Evolutionary conservation across 2,888 invertebrate genomes (phyloP).

Genomic region (Sesamia inferens): DNA sequence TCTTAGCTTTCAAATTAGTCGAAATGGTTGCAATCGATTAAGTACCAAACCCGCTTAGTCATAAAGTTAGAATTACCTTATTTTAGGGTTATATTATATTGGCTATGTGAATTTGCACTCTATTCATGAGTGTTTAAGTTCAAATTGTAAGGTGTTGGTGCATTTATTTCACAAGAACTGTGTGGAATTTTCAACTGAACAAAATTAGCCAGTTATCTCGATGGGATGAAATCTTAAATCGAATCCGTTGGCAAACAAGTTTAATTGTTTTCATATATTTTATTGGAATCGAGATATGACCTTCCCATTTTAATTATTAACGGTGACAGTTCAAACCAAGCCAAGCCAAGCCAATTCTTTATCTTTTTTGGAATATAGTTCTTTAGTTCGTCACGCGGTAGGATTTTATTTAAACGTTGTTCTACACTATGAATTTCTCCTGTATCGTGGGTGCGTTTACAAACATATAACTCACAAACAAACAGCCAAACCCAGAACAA

Average conservation of each 20-base stretch:
- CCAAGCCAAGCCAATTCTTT: neutral
- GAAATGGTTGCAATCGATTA: slow-evolving; percentile 38
- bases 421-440: too few species aligned
- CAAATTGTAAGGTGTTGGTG: neutral
- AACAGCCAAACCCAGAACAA: too few species aligned
- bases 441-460: too few species aligned
- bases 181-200: slow-evolving; percentile 26
- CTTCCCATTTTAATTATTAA: neutral
- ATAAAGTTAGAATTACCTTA: slow-evolving; percentile 42
- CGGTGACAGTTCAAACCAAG: neutral
- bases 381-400: too few species aligned
- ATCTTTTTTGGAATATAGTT: neutral
- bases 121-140: accelerated
- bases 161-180: slow-evolving; percentile 22
- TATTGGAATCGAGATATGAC: neutral
- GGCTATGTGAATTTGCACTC: slow-evolving; percentile 1
- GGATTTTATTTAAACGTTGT: too few species aligned
- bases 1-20: slow-evolving; percentile 27
- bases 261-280: slow-evolving; percentile 16
- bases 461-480: too few species aligned
- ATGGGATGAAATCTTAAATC: slow-evolving; percentile 43
- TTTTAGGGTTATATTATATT: neutral
- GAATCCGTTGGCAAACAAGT: slow-evolving; percentile 24
- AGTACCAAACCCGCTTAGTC: neutral
- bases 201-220: slow-evolving; percentile 36